A percentile compares a stretch with the other conserved stretches of the same genome.
Evolutionary conservation across 2,888 invertebrate species (phyloP).

Genomic region (Philaethria dido): DNA sequence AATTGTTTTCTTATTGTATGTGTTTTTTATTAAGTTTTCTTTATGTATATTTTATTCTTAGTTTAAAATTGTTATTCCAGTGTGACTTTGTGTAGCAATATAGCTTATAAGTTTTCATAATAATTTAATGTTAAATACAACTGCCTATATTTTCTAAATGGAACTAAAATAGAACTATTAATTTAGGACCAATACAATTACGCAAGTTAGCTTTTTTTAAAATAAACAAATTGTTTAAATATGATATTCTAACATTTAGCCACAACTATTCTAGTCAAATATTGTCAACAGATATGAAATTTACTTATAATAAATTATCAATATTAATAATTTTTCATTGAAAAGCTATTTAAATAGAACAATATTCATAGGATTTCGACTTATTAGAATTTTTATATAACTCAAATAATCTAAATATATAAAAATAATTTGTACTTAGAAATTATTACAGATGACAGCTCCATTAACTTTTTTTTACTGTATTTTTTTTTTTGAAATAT

Average conservation of each 20-base stretch:
- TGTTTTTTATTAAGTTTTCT: too few relatives aligned
- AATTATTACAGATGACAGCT: too few relatives aligned
- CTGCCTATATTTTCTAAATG: background rate
- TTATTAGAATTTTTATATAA: slow-evolving; percentile 1
- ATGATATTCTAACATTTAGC: background rate
- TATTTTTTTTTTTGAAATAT: too few relatives aligned
- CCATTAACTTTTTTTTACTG: too few relatives aligned
- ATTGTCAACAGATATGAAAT: background rate
- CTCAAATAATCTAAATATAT: slow-evolving; percentile 1
- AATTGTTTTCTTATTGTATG: too few relatives aligned
- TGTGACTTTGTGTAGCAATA: too few relatives aligned
- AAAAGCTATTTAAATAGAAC: background rate
- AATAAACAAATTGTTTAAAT: background rate
- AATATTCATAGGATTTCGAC: slow-evolving; percentile 2
- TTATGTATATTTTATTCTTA: too few relatives aligned
- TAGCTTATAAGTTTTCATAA: too few relatives aligned
- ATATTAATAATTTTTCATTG: background rate
- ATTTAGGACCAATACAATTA: slow-evolving; percentile 32
- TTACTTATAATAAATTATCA: background rate
- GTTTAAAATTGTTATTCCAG: too few relatives aligned
- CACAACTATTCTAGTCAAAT: background rate
- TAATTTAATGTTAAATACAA: too few relatives aligned
- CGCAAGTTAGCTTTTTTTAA: background rate
- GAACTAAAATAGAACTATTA: background rate
- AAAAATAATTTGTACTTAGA: background rate